A percentile compares a stretch with the other conserved stretches of the same genome.
phyloP scores from a whole-genome alignment of 2,113 vertebrate genomes.

The Cercocebus atys region DNA sequence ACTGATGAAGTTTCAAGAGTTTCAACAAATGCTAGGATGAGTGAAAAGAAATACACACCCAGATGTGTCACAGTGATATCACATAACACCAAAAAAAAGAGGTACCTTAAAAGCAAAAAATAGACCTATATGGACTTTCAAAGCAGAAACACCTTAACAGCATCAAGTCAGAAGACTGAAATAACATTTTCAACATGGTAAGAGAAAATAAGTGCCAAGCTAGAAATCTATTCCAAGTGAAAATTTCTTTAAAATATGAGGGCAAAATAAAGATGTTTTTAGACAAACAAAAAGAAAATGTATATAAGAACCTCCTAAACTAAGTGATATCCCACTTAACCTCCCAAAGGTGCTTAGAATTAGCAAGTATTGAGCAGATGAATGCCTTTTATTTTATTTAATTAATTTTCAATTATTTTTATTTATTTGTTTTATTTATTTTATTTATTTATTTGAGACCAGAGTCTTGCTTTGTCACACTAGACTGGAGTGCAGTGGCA shows the following conservation, averaged over 20 bases:
- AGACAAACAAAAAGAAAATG: not conserved
- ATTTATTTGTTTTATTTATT: no score
- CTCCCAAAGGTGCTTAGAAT: no score
- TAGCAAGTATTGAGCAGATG: no score
- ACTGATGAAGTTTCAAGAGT: not conserved
- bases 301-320: no score
- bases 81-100: not conserved
- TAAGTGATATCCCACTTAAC: no score
- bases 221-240: not conserved
- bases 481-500: no score
- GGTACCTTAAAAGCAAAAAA: no score
- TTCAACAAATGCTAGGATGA: not conserved
- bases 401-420: no score
- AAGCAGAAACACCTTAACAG: not conserved
- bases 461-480: no score
- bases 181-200: not conserved
- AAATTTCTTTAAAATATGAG: not conserved
- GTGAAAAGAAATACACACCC: not conserved
- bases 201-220: not conserved
- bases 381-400: no score
- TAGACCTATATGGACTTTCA: not conserved
- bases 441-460: no score
- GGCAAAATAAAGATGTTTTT: not conserved
- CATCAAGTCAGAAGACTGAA: not conserved
- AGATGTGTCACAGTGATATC: not conserved